Base-by-base conservation (phyloP, 2,797 vertebrate species). In the Galago senegalensis region DNA sequence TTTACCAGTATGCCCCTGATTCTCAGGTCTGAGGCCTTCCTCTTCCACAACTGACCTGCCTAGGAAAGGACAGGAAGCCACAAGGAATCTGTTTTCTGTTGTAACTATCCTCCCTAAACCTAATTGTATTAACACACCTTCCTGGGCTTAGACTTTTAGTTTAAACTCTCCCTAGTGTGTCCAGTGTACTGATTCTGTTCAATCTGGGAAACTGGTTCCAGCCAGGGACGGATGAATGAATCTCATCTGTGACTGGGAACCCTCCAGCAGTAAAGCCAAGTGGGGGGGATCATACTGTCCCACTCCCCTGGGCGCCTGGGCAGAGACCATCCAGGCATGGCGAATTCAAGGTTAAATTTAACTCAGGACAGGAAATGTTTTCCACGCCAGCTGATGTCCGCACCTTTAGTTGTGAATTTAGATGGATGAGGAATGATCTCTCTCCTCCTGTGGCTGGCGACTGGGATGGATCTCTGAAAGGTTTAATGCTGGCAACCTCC, bases 61-160 rank as follows among this genome's bases (percentile, higher is more conserved):
- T 87, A 49, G 46, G 75, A 97, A 96, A 97, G 86, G 86, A 97
- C 85, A n/a, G 17, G 97, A 94, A 6, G 25, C 43, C 92, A 80
- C 70, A 96, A 98, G 95, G 87, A 96, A 97, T 95, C 91, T 61
- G 70, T 95, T 98, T 98, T 92, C 93, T 96, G 87, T 96, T 98
- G 76, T 80, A 97, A 96, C 23, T 82, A 18, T 92, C 93, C 69
- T 97, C 72, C 73, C 93, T 81, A 83, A 91, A 87, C 91, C 93
- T 97, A 94, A 97, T 93, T 93, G 75, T 92, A 97, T 97, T 95
- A 96, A 96, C 95, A 95, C 97, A 97, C 88, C 82, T 96, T 83
- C 80, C 73, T 95, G 91, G 83, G 65, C 94, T 98, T 96, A 97
- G 89, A 89, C 96, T 94, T 98, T 97, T 96, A 91, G 93, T 40